These are phyloP conservation scores for Cavia aperea DNA, from an alignment of 2,113 vertebrate species.

Conservation along the genomic window DNA sequence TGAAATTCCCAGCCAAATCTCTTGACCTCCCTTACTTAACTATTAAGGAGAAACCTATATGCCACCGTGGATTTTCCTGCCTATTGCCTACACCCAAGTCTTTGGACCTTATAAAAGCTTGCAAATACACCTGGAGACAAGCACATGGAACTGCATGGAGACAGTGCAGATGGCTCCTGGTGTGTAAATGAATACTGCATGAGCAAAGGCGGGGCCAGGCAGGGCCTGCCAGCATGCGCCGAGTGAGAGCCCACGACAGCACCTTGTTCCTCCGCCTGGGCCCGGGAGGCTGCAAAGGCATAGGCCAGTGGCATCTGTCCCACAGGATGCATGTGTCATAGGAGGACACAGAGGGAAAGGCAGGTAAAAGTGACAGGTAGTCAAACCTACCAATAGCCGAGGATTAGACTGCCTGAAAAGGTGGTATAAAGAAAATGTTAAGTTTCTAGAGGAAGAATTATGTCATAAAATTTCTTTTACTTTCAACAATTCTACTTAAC, in stretches of 20 bases:
- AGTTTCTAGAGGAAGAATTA: conserved; percentile 12
- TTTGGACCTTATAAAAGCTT: neutral
- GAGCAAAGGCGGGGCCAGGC: neutral
- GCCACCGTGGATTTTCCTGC: neutral
- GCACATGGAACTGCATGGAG: neutral
- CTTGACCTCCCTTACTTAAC: neutral
- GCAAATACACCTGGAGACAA: neutral
- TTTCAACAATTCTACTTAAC: conserved; percentile 26
- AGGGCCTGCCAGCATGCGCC: neutral
- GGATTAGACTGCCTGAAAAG: neutral
- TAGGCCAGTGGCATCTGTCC: neutral
- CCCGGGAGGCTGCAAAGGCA: neutral
- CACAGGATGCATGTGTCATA: too few relatives aligned
- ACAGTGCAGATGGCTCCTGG: neutral
- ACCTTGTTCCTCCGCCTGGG: neutral
- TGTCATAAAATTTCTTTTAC: neutral
- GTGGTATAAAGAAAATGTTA: neutral
- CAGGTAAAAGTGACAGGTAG: neutral
- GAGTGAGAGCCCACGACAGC: neutral
- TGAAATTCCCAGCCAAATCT: conserved; percentile 2
- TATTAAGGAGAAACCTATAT: neutral
- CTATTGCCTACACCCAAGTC: neutral
- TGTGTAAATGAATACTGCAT: neutral
- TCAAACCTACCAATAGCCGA: neutral
- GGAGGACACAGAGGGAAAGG: neutral